These are phyloP conservation scores for Petaurus breviceps DNA, from an alignment of 2,113 vertebrate genomes.

Conservation along the genomic window DNA sequence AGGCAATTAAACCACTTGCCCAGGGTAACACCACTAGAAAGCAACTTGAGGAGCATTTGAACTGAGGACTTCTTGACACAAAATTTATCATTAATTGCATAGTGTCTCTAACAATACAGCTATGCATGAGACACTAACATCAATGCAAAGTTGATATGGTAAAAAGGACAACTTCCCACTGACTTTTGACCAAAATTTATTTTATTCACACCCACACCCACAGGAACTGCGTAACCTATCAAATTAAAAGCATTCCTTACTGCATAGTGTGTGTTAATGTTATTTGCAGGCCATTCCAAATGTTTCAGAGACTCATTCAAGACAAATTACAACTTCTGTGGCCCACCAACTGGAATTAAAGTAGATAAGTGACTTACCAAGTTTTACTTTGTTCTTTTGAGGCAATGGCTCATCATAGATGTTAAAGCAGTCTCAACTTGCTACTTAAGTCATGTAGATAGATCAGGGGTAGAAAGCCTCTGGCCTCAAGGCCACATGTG, in stretches of 20 bases:
- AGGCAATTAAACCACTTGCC: neutral
- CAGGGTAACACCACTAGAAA: neutral
- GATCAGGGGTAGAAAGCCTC: neutral
- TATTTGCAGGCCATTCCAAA: neutral
- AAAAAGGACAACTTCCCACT: neutral
- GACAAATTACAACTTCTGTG: neutral
- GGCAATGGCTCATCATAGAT: neutral
- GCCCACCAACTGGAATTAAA: neutral
- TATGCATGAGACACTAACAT: neutral
- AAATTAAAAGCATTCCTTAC: neutral
- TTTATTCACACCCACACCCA: neutral
- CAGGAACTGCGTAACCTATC: neutral
- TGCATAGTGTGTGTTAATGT: neutral
- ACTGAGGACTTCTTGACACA: neutral
- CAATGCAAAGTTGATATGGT: neutral
- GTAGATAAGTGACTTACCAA: neutral
- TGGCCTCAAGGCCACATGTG: no score
- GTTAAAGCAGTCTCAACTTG: slow-evolving; percentile 7
- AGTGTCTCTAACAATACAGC: no score
- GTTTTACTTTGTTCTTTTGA: neutral
- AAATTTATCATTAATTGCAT: neutral
- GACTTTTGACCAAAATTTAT: neutral
- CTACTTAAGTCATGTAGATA: neutral
- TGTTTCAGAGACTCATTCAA: neutral
- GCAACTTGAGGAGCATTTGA: neutral